Percentiles rank a stretch among this genome's conserved stretches.
Conservation (phyloP, 2,113 vertebrate species). For the Poeciliopsis prolifica region DNA sequence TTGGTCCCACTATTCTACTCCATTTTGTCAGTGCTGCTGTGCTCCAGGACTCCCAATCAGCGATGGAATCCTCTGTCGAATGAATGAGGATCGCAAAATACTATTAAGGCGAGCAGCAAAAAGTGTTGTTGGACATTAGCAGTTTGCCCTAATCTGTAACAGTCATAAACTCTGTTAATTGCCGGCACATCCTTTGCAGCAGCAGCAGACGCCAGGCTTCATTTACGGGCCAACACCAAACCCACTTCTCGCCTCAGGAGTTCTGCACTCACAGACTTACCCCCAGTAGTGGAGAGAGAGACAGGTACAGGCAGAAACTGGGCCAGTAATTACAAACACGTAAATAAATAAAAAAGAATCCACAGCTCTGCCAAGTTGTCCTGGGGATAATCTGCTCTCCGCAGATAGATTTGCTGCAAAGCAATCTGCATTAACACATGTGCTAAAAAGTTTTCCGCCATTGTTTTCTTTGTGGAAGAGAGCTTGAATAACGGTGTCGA, state of each 20-base stretch:
- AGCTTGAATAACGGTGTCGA: constrained; percentile 9
- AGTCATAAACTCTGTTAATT: constrained; percentile 41
- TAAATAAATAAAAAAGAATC: constrained; percentile 5
- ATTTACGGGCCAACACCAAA: constrained; percentile 9
- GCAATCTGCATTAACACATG: constrained; percentile 9
- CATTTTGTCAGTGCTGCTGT: no score
- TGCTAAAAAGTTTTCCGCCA: constrained; percentile 22
- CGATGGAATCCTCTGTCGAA: background rate
- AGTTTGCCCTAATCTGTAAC: constrained; percentile 22
- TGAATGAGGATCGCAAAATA: background rate
- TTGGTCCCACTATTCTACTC: background rate
- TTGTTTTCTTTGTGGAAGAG: constrained; percentile 9
- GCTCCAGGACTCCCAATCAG: no score
- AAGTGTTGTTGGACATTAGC: constrained; percentile 13
- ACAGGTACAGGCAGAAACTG: constrained; percentile 23
- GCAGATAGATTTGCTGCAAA: constrained; percentile 28
- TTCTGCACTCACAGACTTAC: constrained; percentile 10
- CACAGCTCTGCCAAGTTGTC: constrained; percentile 5
- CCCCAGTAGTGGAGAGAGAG: constrained; percentile 29
- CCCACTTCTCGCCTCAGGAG: constrained; percentile 23
- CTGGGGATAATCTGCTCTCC: constrained; percentile 31
- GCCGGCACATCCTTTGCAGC: constrained; percentile 23
- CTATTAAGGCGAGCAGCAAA: background rate
- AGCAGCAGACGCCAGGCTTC: constrained; percentile 5
- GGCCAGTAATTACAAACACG: constrained; percentile 38